Base-by-base conservation (phyloP, 2,113 vertebrate species). In the Murina feae region DNA sequence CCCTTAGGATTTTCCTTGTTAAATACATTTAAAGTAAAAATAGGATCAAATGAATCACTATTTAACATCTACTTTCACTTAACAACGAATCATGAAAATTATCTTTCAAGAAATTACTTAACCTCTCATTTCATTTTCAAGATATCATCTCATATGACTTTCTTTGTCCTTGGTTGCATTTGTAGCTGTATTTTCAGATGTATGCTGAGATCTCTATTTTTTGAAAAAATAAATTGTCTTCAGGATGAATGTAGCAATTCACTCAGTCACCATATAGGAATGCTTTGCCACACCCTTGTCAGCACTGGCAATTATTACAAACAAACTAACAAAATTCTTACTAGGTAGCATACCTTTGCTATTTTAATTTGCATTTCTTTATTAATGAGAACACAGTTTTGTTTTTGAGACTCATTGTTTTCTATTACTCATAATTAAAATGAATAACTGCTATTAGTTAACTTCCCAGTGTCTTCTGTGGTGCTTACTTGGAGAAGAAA, bases 1-100 rank as follows among this genome's bases (percentile, higher is more conserved):
- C n/a, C n/a, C n/a, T 69, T 55, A 63, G 72, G 39, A 68, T 42
- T 80, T 86, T 68, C 23, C 32, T 89, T 42, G 10, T 68, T 76
- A 78, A 20, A 74, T 83, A 72, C 2, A 37, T 42, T 89, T 18
- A 71, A 95, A 89, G 86, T 66, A 83, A 92, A 92, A 86, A 63
- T 63, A 55, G 20, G 6, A 66, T 90, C 30, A 14, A 51, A 49
- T 82, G 47, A 32, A 51, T 75, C 66, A 80, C 28, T 74, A 8
- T 32, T 93, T 72, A 66, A 72, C 65, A 82, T 30, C 47, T 86
- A 44, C 32, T 39, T 94, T 80, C 20, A 25, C 18, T 75, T 75
- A 81, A 49, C n/a, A 58, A 81, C 25, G 55, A n/a, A 44, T 85
- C 18, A 80, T 75, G 66, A 16, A 72, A 91, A 60, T 53, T 39